Conservation (phyloP, 2,113 vertebrate species). For the Pygoscelis adeliae region DNA sequence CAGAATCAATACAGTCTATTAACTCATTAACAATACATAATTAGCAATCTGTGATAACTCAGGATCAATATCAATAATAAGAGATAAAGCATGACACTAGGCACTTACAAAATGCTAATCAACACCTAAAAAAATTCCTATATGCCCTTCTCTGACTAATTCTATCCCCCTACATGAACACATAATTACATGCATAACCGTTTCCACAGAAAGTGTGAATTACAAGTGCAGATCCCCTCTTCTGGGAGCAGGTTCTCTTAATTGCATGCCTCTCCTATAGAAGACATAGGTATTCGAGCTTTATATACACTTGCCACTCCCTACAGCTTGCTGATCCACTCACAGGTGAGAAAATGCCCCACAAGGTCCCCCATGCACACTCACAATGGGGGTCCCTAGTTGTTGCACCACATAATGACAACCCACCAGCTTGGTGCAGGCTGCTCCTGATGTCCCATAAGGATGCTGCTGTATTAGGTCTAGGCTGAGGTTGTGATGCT, state of each 20-base stretch:
- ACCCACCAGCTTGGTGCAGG: not conserved
- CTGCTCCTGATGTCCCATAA: not conserved
- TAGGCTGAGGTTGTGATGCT: not conserved
- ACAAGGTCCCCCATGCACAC: not conserved
- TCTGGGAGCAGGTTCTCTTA: not conserved
- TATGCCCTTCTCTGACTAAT: not conserved
- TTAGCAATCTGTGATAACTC: not conserved
- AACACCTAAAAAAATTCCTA: not conserved
- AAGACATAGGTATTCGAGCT: not conserved
- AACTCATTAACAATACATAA: not conserved
- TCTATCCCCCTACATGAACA: not conserved
- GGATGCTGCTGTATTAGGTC: not conserved
- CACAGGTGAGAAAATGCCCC: not conserved
- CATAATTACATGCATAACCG: rapidly evolving
- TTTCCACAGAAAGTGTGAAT: not conserved
- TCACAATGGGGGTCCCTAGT: rapidly evolving
- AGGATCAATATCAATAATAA: not conserved
- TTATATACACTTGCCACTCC: not conserved
- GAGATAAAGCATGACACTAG: not conserved
- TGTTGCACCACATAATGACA: not conserved
- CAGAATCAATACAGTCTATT: not conserved
- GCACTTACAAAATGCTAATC: not conserved
- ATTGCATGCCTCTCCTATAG: not conserved
- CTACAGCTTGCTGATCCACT: not conserved
- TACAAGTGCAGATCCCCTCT: not conserved